Conservation (phyloP, 1,140 invertebrate species). For the Lordiphosa clarofinis region DNA sequence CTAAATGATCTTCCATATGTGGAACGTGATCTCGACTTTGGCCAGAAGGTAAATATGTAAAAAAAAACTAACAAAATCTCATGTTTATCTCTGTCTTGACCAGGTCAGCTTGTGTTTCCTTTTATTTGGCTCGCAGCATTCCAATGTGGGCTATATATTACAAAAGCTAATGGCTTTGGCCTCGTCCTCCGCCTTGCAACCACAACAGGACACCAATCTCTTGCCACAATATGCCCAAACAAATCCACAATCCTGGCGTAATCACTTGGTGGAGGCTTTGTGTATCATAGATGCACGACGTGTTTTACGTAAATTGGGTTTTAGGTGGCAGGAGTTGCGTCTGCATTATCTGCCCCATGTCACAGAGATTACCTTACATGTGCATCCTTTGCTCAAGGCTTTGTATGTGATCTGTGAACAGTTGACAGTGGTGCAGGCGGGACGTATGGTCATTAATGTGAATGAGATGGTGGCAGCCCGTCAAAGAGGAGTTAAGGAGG, state of each 20-base stretch:
- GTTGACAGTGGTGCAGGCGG: slow-evolving; percentile 49
- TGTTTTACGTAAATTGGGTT: slow-evolving; percentile 59
- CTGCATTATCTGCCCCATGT: slow-evolving; percentile 63
- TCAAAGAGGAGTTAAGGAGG: background rate
- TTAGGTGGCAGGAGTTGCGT: slow-evolving; percentile 46
- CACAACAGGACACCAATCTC: slow-evolving; percentile 34
- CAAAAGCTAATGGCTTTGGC: slow-evolving; percentile 49
- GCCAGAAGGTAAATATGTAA: slow-evolving; percentile 41
- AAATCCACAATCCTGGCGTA: slow-evolving; percentile 45
- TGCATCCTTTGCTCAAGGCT: slow-evolving; percentile 69
- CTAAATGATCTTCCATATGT: slow-evolving; percentile 58
- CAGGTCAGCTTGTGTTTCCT: slow-evolving; percentile 62
- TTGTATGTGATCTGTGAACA: slow-evolving; percentile 63
- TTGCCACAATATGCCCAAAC: slow-evolving; percentile 49
- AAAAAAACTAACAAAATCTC: background rate
- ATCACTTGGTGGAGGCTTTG: slow-evolving; percentile 54
- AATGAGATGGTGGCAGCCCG: slow-evolving; percentile 31
- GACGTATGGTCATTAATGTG: slow-evolving; percentile 43
- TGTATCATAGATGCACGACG: slow-evolving; percentile 57
- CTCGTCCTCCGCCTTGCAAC: background rate
- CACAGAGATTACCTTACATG: slow-evolving; percentile 41
- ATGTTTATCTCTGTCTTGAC: background rate
- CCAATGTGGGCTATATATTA: slow-evolving; percentile 44
- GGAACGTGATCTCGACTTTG: slow-evolving; percentile 57
- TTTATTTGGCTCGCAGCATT: slow-evolving; percentile 50